These are phyloP conservation scores for Gallinago stenura DNA, from an alignment of 2,797 vertebrate genomes.

Conservation along the genomic window DNA sequence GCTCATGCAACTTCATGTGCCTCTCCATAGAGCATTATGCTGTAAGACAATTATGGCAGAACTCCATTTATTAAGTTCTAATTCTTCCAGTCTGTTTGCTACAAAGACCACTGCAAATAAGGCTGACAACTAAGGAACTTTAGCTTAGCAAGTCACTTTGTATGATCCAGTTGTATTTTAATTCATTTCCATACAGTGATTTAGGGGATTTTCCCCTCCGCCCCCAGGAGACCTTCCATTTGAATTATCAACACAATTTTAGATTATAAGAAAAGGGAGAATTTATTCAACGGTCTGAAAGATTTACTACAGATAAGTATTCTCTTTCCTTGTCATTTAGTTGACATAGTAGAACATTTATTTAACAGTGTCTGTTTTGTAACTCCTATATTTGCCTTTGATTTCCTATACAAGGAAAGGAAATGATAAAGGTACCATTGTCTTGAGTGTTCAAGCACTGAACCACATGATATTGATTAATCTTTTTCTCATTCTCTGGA, in stretches of 20 bases:
- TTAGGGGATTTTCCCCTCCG: not conserved
- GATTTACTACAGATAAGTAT: not conserved
- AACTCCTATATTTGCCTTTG: not conserved
- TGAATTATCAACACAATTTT: not conserved
- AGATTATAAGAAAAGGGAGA: not conserved
- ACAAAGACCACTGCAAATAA: not conserved
- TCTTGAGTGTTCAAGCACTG: not conserved
- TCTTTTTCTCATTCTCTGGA: not conserved
- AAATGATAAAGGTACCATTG: not conserved
- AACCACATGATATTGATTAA: not conserved
- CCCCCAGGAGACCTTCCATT: not conserved
- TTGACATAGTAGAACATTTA: not conserved
- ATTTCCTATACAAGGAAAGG: not conserved
- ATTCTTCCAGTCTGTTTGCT: not conserved
- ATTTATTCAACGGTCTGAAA: not conserved
- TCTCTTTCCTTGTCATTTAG: not conserved
- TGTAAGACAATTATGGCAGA: not conserved
- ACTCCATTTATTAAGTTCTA: not conserved
- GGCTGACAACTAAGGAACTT: not conserved
- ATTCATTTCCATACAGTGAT: not conserved
- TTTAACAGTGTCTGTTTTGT: not conserved
- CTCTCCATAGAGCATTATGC: not conserved
- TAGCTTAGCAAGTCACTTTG: not conserved
- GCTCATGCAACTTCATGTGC: not conserved
- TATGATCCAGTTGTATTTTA: not conserved